Evolutionary conservation across 2,888 invertebrate species (phyloP), one percentile per base, ranked within the genome.

Genomic region (Bellardia bayeri): DNA sequence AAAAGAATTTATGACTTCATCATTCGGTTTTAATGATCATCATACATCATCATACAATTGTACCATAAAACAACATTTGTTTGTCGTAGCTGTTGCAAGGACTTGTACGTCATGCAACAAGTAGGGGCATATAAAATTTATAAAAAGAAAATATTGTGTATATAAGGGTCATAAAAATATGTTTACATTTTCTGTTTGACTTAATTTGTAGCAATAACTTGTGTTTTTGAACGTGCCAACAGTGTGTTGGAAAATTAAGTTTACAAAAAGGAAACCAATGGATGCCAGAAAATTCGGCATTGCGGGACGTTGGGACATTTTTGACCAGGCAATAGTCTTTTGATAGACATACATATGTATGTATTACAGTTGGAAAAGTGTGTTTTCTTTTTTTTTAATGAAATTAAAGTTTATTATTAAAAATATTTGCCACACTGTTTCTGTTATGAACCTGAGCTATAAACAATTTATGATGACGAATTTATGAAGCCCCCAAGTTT

Each of bases 1-100:
- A 58, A 16, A 56, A 11, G 6, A 74, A 74, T 74, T 82, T 82
- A 82, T 74, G 74, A 64, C 81, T 72, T 72, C 54, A 81, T 81
- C 64, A 72, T 68, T 72, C 23, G 13, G 72, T 54, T 72, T 63
- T 72, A 40, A 61, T 51, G 61, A 71, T 56, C 61, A 71, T 71
- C 51, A 71, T 54, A 45, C 45, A 40, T 72, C 58, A 72, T 72
- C 66, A 42, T 40, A 37, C n/a, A 64, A 64, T 64, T 64, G 63
- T 64, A 40, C 0, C 8, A 14, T 14, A 63, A 11, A 8, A 45
- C 66, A 68, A 45, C 7, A 11, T 61, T 30, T 64, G 11, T 63
- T 76, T 45, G 45, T 76, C 51, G 4, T 61, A 63, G 5, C 30
- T 76, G 33, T 64, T 63, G 64, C 3, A n/a, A 58, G 33, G 51